Conservation (phyloP, 1,140 invertebrate species). For the Phymorhynchus buccinoides region DNA sequence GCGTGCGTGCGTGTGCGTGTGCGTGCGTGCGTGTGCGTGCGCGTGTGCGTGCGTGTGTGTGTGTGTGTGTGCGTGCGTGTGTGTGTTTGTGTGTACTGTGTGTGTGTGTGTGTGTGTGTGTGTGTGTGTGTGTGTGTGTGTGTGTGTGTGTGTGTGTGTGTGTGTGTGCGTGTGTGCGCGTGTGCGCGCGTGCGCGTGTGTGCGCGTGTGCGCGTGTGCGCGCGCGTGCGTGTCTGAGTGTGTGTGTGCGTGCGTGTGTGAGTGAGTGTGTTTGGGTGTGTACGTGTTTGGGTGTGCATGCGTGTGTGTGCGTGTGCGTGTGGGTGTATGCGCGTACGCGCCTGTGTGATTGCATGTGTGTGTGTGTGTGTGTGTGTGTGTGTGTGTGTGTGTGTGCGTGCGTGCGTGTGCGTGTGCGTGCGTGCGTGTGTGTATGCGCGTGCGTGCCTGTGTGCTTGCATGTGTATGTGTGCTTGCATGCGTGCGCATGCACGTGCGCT, state of each 20-base stretch:
- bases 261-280: neutral
- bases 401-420: neutral
- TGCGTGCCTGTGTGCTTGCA: too few species aligned
- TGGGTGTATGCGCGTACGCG: too few species aligned
- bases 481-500: too few species aligned
- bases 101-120: neutral
- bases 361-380: constrained; percentile 2
- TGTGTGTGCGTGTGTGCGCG: neutral
- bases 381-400: neutral
- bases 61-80: neutral
- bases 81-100: neutral
- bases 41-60: neutral
- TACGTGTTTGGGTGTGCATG: neutral
- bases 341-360: too few species aligned
- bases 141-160: neutral
- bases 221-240: neutral
- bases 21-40: neutral
- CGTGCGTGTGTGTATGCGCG: too few species aligned
- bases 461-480: too few species aligned
- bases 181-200: neutral
- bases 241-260: neutral
- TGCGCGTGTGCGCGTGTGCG: neutral
- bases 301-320: neutral
- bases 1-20: neutral
- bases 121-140: neutral